phyloP scores from a whole-genome alignment of 1,140 invertebrate species.

The Pentalonia nigronervosa region DNA sequence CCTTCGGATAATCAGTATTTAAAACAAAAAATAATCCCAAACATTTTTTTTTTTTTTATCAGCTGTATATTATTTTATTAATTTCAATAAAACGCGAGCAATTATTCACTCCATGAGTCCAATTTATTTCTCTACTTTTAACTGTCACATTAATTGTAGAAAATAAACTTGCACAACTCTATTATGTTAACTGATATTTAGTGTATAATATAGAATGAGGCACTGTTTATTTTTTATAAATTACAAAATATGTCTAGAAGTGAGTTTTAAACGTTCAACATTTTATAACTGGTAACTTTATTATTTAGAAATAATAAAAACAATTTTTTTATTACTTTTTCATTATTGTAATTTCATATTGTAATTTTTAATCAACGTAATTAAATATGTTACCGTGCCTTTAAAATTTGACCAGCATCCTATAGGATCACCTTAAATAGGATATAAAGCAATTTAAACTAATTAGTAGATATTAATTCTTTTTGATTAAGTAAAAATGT shows the following conservation, averaged over 20 bases:
- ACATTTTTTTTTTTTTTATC: not conserved
- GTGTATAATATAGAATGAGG: not conserved
- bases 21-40: not conserved
- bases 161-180: not conserved
- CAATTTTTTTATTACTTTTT: not conserved
- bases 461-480: not conserved
- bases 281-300: not conserved
- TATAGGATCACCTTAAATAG: not conserved
- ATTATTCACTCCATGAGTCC: not conserved
- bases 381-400: not conserved
- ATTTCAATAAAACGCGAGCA: not conserved
- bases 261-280: not conserved
- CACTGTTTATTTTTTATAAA: not conserved
- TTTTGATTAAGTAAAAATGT: not conserved
- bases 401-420: not conserved
- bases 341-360: no score
- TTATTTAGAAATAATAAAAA: no score
- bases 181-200: not conserved
- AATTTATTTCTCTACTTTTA: not conserved
- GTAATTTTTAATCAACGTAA: not conserved
- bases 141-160: not conserved
- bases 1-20: not conserved
- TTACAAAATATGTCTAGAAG: not conserved
- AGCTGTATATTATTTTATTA: not conserved
- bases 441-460: no score